Evolutionary conservation across 64 coral and sea anemone genomes (phyloP).

Genomic region (Porites lutea): DNA sequence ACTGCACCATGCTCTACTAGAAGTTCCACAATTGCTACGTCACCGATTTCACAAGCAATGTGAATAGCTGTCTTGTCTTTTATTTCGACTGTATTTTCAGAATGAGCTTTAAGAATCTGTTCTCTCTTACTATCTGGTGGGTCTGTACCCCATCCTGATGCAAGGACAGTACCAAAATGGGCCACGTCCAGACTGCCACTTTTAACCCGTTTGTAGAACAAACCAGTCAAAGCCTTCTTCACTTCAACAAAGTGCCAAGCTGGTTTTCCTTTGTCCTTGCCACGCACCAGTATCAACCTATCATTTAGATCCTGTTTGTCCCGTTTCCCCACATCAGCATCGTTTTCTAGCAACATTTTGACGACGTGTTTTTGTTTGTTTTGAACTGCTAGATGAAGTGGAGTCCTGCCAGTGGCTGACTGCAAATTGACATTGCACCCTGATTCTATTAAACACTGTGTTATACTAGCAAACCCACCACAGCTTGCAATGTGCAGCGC

Average conservation of each 20-base stretch:
- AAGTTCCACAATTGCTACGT: not conserved
- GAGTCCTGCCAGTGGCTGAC: not conserved
- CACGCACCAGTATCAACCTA: not conserved
- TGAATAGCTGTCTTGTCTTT: not conserved
- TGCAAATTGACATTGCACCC: slow-evolving; percentile 6
- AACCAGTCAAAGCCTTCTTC: not conserved
- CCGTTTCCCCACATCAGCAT: not conserved
- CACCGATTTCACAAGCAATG: not conserved
- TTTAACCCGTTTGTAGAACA: slow-evolving; percentile 2
- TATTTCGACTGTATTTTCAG: not conserved
- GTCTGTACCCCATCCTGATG: not conserved
- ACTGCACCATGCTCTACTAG: not conserved
- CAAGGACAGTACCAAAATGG: not conserved
- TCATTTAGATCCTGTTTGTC: not conserved
- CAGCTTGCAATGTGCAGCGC: not conserved
- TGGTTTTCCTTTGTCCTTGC: not conserved
- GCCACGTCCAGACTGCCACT: not conserved
- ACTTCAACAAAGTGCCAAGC: slow-evolving; percentile 3
- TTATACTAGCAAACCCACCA: not conserved
- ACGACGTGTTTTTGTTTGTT: slow-evolving; percentile 10
- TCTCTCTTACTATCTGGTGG: not conserved
- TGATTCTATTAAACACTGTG: not conserved
- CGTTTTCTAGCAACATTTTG: not conserved
- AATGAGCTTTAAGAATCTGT: not conserved
- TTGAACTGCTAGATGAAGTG: slow-evolving; percentile 29